Percentiles rank a stretch among this genome's conserved stretches.
Conservation (phyloP, 2,888 invertebrate genomes). For the Nysson spinosus region DNA sequence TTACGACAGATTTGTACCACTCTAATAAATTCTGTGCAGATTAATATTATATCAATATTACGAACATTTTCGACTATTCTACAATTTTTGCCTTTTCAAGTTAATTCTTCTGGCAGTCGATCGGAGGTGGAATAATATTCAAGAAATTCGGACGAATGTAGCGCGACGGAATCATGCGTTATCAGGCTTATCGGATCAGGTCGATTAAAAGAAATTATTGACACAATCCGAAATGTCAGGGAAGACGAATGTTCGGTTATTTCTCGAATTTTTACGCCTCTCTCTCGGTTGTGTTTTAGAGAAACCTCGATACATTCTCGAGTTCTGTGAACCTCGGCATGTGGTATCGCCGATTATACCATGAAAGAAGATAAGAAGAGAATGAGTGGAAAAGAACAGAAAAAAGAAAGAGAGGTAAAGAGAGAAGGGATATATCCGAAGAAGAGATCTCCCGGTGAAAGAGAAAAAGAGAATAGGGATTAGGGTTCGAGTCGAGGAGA, state of each 20-base stretch:
- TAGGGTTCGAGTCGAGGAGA: conserved; percentile 55
- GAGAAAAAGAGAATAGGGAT: conserved; percentile 40
- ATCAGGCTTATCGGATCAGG: background rate
- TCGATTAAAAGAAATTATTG: background rate
- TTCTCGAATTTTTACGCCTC: background rate
- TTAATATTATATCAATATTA: too few relatives aligned
- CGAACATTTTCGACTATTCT: too few relatives aligned
- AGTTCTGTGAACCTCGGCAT: conserved; percentile 38
- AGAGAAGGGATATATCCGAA: conserved; percentile 55
- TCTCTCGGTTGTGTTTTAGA: conserved; percentile 6
- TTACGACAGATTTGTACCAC: too few relatives aligned
- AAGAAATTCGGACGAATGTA: too few relatives aligned
- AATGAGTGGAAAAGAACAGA: too few relatives aligned
- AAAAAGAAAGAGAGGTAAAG: too few relatives aligned
- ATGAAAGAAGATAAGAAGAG: too few relatives aligned
- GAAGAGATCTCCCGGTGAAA: conserved; percentile 25
- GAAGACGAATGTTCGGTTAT: background rate
- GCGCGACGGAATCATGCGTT: too few relatives aligned
- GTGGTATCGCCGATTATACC: conserved; percentile 43
- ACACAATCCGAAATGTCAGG: background rate
- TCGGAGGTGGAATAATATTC: too few relatives aligned
- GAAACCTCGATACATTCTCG: conserved; percentile 49
- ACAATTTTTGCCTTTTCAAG: too few relatives aligned
- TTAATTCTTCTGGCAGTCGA: too few relatives aligned
- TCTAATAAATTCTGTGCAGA: too few relatives aligned